Evolutionary conservation across 2,888 invertebrate genomes (phyloP).

Genomic region (Meliscaeva auricollis): DNA sequence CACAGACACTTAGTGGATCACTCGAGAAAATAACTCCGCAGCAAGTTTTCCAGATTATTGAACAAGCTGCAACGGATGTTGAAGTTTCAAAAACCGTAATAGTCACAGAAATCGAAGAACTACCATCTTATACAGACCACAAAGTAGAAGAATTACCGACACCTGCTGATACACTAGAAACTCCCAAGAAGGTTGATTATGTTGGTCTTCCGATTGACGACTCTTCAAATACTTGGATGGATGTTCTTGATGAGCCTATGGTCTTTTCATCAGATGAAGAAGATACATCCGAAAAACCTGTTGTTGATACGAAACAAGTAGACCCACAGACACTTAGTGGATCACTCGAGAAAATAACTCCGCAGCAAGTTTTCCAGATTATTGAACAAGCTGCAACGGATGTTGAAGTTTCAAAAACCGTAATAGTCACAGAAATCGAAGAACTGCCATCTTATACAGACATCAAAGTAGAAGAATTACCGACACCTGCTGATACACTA

Average conservation of each 20-base stretch:
- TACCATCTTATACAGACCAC: too few relatives aligned
- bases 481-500: neutral
- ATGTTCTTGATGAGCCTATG: constrained; percentile 77
- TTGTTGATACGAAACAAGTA: neutral
- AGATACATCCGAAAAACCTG: constrained; percentile 35
- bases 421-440: neutral
- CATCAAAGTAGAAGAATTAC: neutral
- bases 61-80: neutral
- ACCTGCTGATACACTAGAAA: neutral
- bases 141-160: neutral
- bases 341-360: too few relatives aligned
- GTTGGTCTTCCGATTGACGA: constrained; percentile 78
- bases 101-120: neutral
- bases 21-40: neutral
- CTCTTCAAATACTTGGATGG: constrained; percentile 79
- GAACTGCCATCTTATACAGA: neutral
- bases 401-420: neutral
- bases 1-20: neutral
- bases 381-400: neutral
- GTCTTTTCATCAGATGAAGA: constrained; percentile 75
- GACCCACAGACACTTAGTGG: neutral
- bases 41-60: neutral
- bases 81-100: neutral
- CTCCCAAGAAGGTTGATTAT: constrained; percentile 59
- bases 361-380: neutral